Base-by-base conservation (phyloP, 1,140 invertebrate species). In the Agraylea sexmaculata region DNA sequence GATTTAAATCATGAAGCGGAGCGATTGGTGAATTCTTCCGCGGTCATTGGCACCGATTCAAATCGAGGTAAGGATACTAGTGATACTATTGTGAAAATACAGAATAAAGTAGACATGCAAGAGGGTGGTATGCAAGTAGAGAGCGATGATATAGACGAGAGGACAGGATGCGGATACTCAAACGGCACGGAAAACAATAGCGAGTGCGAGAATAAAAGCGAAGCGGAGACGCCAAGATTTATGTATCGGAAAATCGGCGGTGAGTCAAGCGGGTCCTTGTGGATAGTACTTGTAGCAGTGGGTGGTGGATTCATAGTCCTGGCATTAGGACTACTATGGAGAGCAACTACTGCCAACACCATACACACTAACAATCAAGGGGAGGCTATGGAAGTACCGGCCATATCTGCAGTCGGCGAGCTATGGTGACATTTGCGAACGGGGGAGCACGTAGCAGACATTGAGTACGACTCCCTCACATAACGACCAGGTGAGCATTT, bases 301-400 rank as follows among this genome's bases (percentile, higher is more conserved):
- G 59, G 65, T 43, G 58, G 66, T 45, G 60, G 69, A 46, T 40
- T 34, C 54, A 58, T 2, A 7, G 49, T 42, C 19, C 36, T 50
- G 52, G 42, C 46, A 50, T 47, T 49, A 48, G 48, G 49, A 58
- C 30, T 54, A 54, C 29, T 59, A 62, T 29, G 60, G 62, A 32
- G 62, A 55, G 41, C 60, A 60, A 43, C 58, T 63, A 20, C 56
- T 57, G 35, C 35, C 38, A 5, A 25, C 18, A 11, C 16, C 11
- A n/a, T n/a, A n/a, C 13, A 15, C 20, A 37, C 10, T 7, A 17
- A 31, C 15, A 29, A 12, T 10, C 63, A 70, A n/a, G n/a, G n/a
- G 47, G 71, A 78, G 47, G 74, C 77, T 55, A 77, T 78, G 58
- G 76, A 79, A 53, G 76, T 79, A 51, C 71, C 71, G 42, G 76